Percentiles rank a stretch among this genome's conserved stretches.
phyloP scores from a whole-genome alignment of 1,140 invertebrate species.

The Aphelinus atriplicis region DNA sequence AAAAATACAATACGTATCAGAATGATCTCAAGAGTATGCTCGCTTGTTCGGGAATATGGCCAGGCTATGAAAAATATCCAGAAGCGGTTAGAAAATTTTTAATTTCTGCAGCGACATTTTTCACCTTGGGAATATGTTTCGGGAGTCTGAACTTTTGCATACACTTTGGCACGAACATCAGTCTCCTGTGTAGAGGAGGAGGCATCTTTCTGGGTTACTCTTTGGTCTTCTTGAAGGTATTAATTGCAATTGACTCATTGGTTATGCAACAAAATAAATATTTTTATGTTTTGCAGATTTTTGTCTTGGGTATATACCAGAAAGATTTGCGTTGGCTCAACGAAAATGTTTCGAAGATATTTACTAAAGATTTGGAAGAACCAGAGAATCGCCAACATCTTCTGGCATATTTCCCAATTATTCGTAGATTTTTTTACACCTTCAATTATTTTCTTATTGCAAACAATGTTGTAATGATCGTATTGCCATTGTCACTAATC shows the following conservation, averaged over 20 bases:
- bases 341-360: background rate
- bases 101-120: background rate
- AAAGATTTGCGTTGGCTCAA: background rate
- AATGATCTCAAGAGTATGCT: slow-evolving; percentile 15
- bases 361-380: background rate
- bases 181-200: slow-evolving; percentile 42
- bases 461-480: background rate
- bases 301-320: background rate
- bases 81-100: background rate
- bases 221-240: slow-evolving; percentile 43
- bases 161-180: slow-evolving; percentile 37
- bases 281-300: background rate
- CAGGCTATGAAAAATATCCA: background rate
- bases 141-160: slow-evolving; percentile 38
- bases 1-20: slow-evolving; percentile 27
- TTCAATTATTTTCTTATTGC: background rate
- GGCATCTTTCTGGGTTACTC: slow-evolving; percentile 40
- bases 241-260: background rate
- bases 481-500: background rate
- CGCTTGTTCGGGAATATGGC: slow-evolving; percentile 16
- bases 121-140: slow-evolving; percentile 1
- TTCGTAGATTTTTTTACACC: background rate
- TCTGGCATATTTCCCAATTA: background rate
- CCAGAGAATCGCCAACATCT: background rate
- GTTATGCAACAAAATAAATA: too few species aligned